Evolutionary conservation across 2,113 vertebrate species (phyloP).

Genomic region (Parus major): DNA sequence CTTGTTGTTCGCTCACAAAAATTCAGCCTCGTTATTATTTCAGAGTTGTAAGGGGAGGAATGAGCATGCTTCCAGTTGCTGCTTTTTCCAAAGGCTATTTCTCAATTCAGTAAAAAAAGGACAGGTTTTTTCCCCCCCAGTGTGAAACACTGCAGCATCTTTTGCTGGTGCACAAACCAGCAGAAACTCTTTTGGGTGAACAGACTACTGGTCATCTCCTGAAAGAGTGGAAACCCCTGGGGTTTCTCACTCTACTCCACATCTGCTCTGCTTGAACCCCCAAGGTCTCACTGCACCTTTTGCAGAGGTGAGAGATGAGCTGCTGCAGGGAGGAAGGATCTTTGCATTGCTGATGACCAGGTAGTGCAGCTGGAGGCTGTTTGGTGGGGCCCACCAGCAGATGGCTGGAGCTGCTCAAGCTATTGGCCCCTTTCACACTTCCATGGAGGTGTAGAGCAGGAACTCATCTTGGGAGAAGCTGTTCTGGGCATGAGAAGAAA

Average conservation of each 20-base stretch:
- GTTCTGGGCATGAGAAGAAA: neutral
- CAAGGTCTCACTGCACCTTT: neutral
- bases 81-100: neutral
- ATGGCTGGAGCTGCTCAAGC: neutral
- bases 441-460: neutral
- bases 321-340: neutral
- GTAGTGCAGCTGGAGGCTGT: neutral
- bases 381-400: neutral
- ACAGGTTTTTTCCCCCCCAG: accelerated
- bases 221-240: neutral
- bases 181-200: neutral
- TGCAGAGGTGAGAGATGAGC: neutral
- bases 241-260: accelerated
- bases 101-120: neutral
- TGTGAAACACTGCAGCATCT: neutral
- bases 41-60: neutral
- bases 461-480: neutral
- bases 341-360: neutral
- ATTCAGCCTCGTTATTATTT: neutral
- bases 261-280: neutral
- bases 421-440: neutral
- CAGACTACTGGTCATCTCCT: neutral
- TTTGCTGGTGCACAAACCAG: neutral
- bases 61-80: neutral
- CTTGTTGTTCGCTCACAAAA: neutral